phyloP scores from a whole-genome alignment of 37 sponge, comb jelly and placozoan species.

The Eunapius fragilis region DNA sequence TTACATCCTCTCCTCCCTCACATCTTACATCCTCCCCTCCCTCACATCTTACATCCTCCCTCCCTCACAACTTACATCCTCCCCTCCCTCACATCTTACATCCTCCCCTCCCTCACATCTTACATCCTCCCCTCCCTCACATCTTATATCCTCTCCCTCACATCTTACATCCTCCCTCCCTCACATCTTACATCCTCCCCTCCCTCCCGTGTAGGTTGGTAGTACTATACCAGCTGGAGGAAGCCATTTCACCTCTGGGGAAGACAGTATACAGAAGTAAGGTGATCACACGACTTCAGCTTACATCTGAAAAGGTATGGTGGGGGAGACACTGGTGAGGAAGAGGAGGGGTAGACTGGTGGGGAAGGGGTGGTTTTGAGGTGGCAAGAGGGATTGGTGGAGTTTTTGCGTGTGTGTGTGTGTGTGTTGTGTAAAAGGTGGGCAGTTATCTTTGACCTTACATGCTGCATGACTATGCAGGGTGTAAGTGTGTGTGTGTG shows the following conservation, averaged over 20 bases:
- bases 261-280: constrained; percentile 68
- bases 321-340: background rate
- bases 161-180: background rate
- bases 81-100: background rate
- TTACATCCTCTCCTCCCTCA: constrained; percentile 1
- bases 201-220: constrained; percentile 19
- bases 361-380: background rate
- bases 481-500: too few species aligned
- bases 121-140: too few species aligned
- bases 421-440: too few species aligned
- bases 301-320: constrained; percentile 52
- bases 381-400: background rate
- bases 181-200: too few species aligned
- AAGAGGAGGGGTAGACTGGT: too few species aligned
- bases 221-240: constrained; percentile 56
- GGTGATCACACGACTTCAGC: constrained; percentile 53
- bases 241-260: constrained; percentile 45
- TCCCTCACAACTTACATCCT: background rate
- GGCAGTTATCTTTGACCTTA: too few species aligned
- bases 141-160: background rate
- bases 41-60: background rate
- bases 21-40: background rate
- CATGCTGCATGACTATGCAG: too few species aligned
- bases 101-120: too few species aligned
- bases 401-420: too few species aligned